A percentile compares a stretch with the other conserved stretches of the same genome.
Evolutionary conservation across 1,140 invertebrate genomes (phyloP).

Genomic region (Polypedilum vanderplanki): DNA sequence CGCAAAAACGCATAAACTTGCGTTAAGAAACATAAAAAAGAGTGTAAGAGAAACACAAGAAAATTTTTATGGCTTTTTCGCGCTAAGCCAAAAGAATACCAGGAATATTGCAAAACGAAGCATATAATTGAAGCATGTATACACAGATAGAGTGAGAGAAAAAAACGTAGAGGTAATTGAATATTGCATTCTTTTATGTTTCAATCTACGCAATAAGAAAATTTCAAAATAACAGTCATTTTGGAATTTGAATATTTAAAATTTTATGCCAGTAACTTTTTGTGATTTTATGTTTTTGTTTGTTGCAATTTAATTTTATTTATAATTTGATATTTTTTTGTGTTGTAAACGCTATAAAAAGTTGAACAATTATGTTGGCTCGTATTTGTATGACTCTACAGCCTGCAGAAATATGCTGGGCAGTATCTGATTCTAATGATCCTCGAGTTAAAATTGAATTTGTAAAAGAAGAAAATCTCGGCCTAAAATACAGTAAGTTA

Average conservation of each 20-base stretch:
- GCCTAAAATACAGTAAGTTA: background rate
- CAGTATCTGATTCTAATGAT: background rate
- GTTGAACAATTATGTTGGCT: background rate
- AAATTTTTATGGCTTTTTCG: background rate
- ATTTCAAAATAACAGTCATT: too few species aligned
- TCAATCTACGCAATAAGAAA: too few species aligned
- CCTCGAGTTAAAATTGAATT: background rate
- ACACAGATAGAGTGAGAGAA: background rate
- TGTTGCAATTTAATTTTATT: too few species aligned
- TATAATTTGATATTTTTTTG: too few species aligned
- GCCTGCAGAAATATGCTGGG: background rate
- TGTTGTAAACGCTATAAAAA: background rate
- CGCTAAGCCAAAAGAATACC: background rate
- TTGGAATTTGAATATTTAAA: too few species aligned
- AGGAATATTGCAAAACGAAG: conserved; percentile 17
- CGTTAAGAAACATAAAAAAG: conserved; percentile 1
- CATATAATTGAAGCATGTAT: conserved; percentile 13
- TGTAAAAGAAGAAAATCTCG: background rate
- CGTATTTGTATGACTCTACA: conserved; percentile 3
- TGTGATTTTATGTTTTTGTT: too few species aligned
- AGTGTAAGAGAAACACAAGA: background rate
- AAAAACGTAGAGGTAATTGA: background rate
- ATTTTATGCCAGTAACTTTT: too few species aligned
- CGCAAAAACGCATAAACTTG: conserved; percentile 2
- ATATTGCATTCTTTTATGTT: background rate